Conservation (phyloP, 2,888 invertebrate species). For the Pristionchus arcanus region DNA sequence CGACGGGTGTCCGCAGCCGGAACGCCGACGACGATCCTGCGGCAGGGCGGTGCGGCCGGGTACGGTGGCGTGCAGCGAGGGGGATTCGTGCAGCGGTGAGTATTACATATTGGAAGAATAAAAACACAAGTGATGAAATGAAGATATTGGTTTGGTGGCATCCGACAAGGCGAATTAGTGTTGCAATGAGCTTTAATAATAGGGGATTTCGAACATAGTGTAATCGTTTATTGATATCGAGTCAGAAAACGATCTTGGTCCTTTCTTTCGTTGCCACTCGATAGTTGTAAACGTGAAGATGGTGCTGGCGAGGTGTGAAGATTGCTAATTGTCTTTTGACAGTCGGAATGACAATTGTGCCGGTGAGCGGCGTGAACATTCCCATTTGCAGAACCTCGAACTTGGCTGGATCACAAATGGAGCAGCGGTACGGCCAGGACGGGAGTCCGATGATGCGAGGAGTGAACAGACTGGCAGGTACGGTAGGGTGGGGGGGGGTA, state of each 20-base stretch:
- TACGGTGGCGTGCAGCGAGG: constrained; percentile 36
- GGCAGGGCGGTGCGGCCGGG: neutral
- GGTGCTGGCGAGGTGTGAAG: neutral
- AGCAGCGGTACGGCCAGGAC: neutral
- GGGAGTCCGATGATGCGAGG: neutral
- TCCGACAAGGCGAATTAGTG: neutral
- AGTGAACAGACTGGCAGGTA: constrained; percentile 8
- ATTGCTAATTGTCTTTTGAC: neutral
- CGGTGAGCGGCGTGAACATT: neutral
- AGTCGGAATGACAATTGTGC: no score
- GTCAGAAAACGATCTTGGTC: no score
- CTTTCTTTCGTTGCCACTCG: no score
- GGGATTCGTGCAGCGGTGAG: constrained; percentile 30
- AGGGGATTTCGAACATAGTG: neutral
- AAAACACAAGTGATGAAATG: neutral
- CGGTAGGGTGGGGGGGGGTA: neutral
- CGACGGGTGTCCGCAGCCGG: neutral
- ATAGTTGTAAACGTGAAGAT: no score
- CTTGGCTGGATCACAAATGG: constrained; percentile 2
- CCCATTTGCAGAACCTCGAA: neutral
- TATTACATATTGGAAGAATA: neutral
- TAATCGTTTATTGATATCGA: no score
- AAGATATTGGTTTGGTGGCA: neutral
- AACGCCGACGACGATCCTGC: constrained; percentile 14
- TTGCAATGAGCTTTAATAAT: neutral